Base-by-base conservation (phyloP, 2,113 vertebrate species). In the Salvelinus fontinalis region DNA sequence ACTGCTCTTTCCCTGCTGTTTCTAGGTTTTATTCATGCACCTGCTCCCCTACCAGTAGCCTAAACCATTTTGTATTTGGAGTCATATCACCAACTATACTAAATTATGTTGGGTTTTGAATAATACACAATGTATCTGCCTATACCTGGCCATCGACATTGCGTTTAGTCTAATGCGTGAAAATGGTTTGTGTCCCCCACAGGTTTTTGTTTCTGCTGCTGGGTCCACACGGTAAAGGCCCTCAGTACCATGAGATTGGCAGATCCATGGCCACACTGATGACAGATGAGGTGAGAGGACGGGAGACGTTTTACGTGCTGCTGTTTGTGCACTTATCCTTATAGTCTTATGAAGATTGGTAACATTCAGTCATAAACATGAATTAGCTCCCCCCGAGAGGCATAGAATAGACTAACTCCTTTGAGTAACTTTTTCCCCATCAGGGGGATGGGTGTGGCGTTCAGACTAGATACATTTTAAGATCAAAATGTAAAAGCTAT, bases 231-330 rank as follows among this genome's bases (percentile, higher is more conserved):
- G 97, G 97, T 69, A 98, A 98, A 92, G 96, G 95, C 51, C 92
- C 95, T 0, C 96, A 97, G 75, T 98, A 97, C 84, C 97, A 98
- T 87, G 97, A 98, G 91, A 98, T 98, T 88, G 97, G 97, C 78
- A 94, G 97, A 88, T 98, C 96, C 3, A 98, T 98, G 93, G 96
- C 97, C 67, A 98, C 97, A 0, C 94, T 98, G 68, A 97, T 98
- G 97, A 97, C 97, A 2, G 96, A 98, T 88, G 97, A 98, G 92
- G 97, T 96, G 89, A 94, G 82, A 75, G 1, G 2, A 51, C 78
- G 69, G 20, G 3, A 29, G 9, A 8, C 16, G 12, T 14, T 29
- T 26, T 29, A 26, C 22, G 1, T 27, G 24, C 26, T 16, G 65
- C 4, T 67, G 24, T 29, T 14, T 29, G n/a, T 11, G 20, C 5